A percentile compares a stretch with the other conserved stretches of the same genome.
phyloP scores from a whole-genome alignment of 2,113 vertebrate species.

The human (Homo sapiens) region DNA sequence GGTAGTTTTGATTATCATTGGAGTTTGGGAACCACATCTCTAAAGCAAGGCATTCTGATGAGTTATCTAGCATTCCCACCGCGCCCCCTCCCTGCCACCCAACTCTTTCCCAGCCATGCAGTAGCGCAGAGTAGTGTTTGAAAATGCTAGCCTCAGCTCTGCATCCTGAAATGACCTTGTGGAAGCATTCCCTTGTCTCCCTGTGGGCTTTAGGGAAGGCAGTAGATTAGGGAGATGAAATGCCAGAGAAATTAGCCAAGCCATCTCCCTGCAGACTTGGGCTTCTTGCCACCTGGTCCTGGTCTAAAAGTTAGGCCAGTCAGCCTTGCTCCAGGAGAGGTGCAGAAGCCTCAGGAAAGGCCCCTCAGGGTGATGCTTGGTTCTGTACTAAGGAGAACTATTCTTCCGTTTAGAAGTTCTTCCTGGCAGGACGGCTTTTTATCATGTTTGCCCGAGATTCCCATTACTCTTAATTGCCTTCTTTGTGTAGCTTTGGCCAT shows the following conservation, averaged over 20 bases:
- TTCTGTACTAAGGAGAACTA: not conserved
- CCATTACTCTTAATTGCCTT: slow-evolving; percentile 54
- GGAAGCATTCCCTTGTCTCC: not conserved
- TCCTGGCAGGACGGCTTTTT: slow-evolving; percentile 42
- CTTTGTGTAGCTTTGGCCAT: slow-evolving; percentile 29
- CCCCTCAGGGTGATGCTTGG: not conserved
- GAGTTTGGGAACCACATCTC: not conserved
- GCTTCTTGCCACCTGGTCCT: not conserved
- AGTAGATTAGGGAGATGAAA: not conserved
- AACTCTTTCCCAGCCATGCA: not conserved
- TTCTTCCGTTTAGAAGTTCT: slow-evolving; percentile 13
- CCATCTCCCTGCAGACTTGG: not conserved
- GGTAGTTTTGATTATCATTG: not conserved
- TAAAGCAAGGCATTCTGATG: not conserved
- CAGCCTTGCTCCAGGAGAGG: not conserved
- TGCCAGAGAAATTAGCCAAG: not conserved
- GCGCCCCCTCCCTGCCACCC: too few species aligned
- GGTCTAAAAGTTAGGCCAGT: not conserved
- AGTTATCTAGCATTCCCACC: not conserved
- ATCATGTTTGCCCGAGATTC: slow-evolving; percentile 58
- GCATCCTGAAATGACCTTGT: slow-evolving; percentile 36
- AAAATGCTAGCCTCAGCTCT: not conserved
- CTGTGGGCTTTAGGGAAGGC: not conserved
- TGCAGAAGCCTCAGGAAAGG: not conserved
- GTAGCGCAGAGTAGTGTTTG: not conserved